Evolutionary conservation across 2,888 invertebrate genomes (phyloP), one percentile per base, ranked within the genome.

Genomic region (Mellilla xanthometata): DNA sequence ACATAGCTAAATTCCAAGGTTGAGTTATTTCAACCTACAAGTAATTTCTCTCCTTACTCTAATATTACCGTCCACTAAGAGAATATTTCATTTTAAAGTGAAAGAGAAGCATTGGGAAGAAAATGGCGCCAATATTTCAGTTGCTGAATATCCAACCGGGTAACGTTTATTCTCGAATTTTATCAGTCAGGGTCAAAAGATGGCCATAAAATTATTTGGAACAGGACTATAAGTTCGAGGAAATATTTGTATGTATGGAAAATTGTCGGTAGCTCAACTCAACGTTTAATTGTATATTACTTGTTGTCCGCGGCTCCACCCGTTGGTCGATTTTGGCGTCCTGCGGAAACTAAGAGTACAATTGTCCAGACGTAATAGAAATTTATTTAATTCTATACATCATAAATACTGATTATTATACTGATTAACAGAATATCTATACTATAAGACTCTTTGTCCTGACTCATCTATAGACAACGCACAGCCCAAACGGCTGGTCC

Each of bases 121-220:
- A 36, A 38, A 43, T 49, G 31, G 36, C 39, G 13, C 29, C 39
- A 43, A 49, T 52, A 51, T 44, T 53, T 49, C 29, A 49, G 39
- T 39, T 36, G n/a, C n/a, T n/a, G 39, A 49, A 42, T 19, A 35
- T 35, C 32, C 35, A 41, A 46, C 39, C 38, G 39, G 35, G 11
- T 36, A 35, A 46, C 43, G 27, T 47, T 31, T 38, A 42, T 26
- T 38, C 51, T 39, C 43, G 28, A 51, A 40, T 55, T 51, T 52
- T 47, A 56, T 49, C 53, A 47, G 49, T 31, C 47, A 48, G 50
- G 47, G 43, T 39, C 47, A 54, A 53, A 51, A 51, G 49, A 34
- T 47, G 47, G 32, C 42, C 52, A 49, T 54, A 57, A 54, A 52
- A 48, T 51, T 38, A 38, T 45, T 49, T 53, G 47, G 48, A 53